These are phyloP conservation scores for Drosophila pruinosa DNA, from an alignment of 1,140 invertebrate species.

Conservation along the genomic window DNA sequence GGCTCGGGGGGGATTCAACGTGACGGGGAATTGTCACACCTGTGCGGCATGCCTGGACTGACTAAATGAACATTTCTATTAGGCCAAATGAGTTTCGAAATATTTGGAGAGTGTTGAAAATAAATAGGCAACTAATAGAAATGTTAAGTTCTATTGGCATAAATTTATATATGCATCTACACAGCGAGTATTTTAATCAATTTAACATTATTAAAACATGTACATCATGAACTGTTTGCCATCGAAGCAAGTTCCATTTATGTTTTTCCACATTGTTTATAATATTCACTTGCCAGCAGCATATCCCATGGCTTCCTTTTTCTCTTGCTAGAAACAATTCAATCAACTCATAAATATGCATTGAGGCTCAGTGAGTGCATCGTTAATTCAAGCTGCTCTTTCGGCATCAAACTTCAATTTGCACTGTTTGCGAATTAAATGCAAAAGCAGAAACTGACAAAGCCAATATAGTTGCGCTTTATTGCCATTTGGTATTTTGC, in stretches of 20 bases:
- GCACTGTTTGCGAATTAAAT: not conserved
- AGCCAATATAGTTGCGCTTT: slow-evolving; percentile 14
- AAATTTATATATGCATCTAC: too few relatives aligned
- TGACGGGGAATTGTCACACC: slow-evolving; percentile 20
- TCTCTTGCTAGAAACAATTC: not conserved
- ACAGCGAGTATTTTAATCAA: too few relatives aligned
- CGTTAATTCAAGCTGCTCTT: not conserved
- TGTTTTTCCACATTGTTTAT: too few relatives aligned
- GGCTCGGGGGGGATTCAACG: slow-evolving; percentile 16
- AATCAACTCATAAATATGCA: slow-evolving; percentile 1
- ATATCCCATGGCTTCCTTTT: too few relatives aligned
- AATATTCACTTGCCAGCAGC: too few relatives aligned
- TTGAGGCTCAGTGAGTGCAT: not conserved
- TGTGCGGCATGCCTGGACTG: not conserved
- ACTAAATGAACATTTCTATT: slow-evolving; percentile 27
- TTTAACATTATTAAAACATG: too few relatives aligned
- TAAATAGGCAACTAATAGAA: not conserved
- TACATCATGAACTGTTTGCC: too few relatives aligned
- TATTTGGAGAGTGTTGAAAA: not conserved
- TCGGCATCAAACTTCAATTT: not conserved
- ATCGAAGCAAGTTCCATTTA: too few relatives aligned
- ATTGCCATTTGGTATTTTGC: slow-evolving; percentile 20
- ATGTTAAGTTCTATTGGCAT: too few relatives aligned
- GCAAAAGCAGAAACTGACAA: slow-evolving; percentile 7
- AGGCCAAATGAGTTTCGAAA: slow-evolving; percentile 4